These are phyloP conservation scores for Lasioglossum albipes DNA, from an alignment of 1,140 invertebrate species.

Conservation along the genomic window DNA sequence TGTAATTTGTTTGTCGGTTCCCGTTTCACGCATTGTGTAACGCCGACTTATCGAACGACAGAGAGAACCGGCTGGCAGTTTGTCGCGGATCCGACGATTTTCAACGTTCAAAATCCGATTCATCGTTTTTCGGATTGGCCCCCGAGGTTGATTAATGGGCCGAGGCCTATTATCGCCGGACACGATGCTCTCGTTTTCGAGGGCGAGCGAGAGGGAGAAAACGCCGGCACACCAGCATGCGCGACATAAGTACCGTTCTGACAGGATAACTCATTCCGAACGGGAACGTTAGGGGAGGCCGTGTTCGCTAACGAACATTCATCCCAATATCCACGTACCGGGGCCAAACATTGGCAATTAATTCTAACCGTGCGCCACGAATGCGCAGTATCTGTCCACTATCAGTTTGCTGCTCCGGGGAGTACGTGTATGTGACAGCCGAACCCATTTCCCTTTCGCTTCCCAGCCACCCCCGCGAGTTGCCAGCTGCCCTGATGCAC, in stretches of 20 bases:
- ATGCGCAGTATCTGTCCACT: conserved; percentile 72
- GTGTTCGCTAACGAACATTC: conserved; percentile 68
- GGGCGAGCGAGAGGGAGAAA: conserved; percentile 29
- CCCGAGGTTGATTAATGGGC: conserved; percentile 50
- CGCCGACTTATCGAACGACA: conserved; percentile 22
- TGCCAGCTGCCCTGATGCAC: neutral
- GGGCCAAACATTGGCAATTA: conserved; percentile 72
- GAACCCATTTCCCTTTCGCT: conserved; percentile 61
- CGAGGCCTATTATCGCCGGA: conserved; percentile 48
- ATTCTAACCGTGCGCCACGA: conserved; percentile 68
- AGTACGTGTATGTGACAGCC: conserved; percentile 71
- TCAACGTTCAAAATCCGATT: conserved; percentile 33
- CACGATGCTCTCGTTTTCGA: conserved; percentile 51
- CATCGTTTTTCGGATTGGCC: conserved; percentile 24
- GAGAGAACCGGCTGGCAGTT: neutral
- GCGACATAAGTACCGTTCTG: conserved; percentile 59
- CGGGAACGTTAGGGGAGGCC: conserved; percentile 48
- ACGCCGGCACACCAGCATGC: too few species aligned
- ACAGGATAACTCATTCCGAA: conserved; percentile 59
- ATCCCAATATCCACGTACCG: conserved; percentile 65
- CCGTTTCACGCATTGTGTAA: conserved; percentile 19
- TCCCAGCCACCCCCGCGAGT: neutral
- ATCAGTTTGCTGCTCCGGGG: conserved; percentile 69
- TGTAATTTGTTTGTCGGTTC: conserved; percentile 11
- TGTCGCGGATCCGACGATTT: conserved; percentile 9